Conservation (phyloP, 2,113 vertebrate species). For the Rhinolophus sinicus region DNA sequence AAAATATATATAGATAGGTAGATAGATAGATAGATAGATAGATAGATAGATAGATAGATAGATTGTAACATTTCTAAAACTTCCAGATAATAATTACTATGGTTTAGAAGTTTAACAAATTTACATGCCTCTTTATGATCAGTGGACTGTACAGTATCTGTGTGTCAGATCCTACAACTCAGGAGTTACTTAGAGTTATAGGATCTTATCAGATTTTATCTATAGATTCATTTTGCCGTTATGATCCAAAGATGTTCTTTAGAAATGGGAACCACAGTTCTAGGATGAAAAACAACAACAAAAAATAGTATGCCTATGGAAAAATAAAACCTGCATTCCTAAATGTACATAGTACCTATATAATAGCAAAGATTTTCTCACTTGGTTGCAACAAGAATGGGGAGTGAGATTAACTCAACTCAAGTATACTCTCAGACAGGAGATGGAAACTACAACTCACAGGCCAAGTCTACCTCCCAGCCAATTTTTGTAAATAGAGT, state of each 20-base stretch:
- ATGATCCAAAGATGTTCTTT: not conserved
- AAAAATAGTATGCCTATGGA: not conserved
- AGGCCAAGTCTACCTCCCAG: not conserved
- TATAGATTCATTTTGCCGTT: not conserved
- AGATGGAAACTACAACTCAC: not conserved
- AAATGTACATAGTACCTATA: not conserved
- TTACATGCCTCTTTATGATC: not conserved
- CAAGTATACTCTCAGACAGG: not conserved
- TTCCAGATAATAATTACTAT: not conserved
- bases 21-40: not conserved
- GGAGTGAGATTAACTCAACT: not conserved
- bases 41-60: not conserved
- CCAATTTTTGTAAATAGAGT: not conserved
- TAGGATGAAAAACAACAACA: not conserved
- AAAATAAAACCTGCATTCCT: not conserved
- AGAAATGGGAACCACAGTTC: not conserved
- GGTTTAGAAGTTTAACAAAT: not conserved
- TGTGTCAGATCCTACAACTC: not conserved
- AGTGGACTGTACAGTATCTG: not conserved
- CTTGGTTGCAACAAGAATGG: not conserved
- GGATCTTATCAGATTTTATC: not conserved
- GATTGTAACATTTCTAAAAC: not conserved
- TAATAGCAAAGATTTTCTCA: not conserved
- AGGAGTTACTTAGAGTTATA: not conserved
- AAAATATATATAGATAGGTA: too few species aligned